phyloP scores from a whole-genome alignment of 2,797 vertebrate genomes.

The Xenops minutus region DNA sequence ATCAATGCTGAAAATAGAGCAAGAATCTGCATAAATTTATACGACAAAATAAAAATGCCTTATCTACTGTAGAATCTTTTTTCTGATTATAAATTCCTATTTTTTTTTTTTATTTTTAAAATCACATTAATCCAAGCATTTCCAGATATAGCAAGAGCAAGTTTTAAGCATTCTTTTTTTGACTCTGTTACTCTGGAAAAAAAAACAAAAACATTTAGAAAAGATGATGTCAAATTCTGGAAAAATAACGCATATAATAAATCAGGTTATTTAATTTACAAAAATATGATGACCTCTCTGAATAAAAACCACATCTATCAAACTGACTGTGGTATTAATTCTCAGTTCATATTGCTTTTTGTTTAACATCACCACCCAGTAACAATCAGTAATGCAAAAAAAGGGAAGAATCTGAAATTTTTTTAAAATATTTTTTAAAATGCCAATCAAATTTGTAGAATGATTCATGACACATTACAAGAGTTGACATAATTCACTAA shows the following conservation, averaged over 20 bases:
- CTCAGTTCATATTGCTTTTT: neutral
- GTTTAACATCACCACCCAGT: neutral
- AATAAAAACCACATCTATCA: neutral
- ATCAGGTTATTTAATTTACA: neutral
- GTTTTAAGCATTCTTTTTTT: neutral
- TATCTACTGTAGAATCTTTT: neutral
- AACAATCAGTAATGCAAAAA: neutral
- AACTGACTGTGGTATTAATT: neutral
- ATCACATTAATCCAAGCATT: neutral
- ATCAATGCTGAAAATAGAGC: neutral
- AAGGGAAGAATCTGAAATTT: neutral
- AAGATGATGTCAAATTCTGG: neutral
- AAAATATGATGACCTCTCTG: neutral
- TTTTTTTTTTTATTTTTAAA: neutral
- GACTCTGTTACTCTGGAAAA: neutral
- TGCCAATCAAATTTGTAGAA: neutral
- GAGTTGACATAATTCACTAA: neutral
- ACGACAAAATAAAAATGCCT: neutral
- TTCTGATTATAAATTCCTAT: neutral
- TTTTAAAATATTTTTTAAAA: neutral
- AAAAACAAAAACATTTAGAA: neutral
- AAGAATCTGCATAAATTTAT: neutral
- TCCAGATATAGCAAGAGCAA: neutral
- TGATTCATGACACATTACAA: neutral
- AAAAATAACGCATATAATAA: neutral